Conservation (phyloP, 2,113 vertebrate species). For the Eonycteris spelaea region DNA sequence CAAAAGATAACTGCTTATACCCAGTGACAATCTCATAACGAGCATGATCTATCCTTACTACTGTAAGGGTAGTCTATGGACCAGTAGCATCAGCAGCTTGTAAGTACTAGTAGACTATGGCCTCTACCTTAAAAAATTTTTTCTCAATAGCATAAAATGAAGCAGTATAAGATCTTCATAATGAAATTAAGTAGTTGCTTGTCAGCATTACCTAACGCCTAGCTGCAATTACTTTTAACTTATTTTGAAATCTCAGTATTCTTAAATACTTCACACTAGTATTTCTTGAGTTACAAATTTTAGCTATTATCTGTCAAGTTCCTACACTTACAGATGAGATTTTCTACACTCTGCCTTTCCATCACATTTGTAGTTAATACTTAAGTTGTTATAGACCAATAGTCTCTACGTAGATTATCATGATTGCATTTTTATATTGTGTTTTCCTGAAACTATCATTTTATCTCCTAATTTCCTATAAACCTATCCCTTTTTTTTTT, state of each 20-base stretch:
- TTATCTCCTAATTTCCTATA: neutral
- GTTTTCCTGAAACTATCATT: neutral
- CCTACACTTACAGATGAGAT: neutral
- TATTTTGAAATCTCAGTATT: neutral
- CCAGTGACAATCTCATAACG: neutral
- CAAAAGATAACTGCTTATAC: neutral
- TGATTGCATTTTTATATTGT: neutral
- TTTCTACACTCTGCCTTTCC: neutral
- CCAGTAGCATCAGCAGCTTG: neutral
- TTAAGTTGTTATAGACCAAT: neutral
- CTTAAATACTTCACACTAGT: neutral
- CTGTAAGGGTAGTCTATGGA: neutral
- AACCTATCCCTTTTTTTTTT: neutral
- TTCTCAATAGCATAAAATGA: neutral
- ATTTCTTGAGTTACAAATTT: neutral
- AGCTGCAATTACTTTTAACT: neutral
- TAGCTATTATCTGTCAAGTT: neutral
- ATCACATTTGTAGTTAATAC: neutral
- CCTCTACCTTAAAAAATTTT: neutral
- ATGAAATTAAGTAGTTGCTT: neutral
- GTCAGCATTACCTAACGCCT: neutral
- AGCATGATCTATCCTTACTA: neutral
- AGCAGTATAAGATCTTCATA: neutral
- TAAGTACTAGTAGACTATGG: neutral
- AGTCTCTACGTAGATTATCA: neutral